Base-by-base conservation (phyloP, 2,797 vertebrate species). In the Oreortyx pictus region DNA sequence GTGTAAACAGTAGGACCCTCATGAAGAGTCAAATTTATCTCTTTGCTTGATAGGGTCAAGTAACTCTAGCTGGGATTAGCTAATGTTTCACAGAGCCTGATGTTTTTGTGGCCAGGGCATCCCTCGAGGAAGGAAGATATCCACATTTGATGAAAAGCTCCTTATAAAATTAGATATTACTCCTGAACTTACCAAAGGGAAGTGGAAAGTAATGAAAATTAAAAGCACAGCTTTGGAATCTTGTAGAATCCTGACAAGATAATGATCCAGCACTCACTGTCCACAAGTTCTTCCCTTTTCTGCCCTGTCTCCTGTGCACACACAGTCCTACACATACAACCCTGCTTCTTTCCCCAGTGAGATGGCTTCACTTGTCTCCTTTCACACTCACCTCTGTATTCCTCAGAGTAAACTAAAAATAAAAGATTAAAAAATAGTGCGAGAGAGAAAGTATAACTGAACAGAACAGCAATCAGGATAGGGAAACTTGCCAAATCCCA, bases 161-260 rank as follows among this genome's bases (percentile, higher is more conserved):
- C 93, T 97, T 96, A 96, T 97, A 97, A 97, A 97, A 97, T 97
- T 97, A 97, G 95, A 96, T 97, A 91, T 93, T 97, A 95, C 89
- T 97, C 96, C 95, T 92, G 49, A 95, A 89, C 86, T 95, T 96
- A 93, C 95, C 95, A 96, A 96, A 96, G 84, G 87, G 95, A 97
- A 97, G 96, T 86, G 84, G 95, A 95, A 96, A 96, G 96, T 96
- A 96, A 96, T 96, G 96, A 94, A 97, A 97, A 97, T 96, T 94
- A 94, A 93, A 96, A 96, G 82, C 93, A 67, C 89, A 76, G 83
- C 86, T 95, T 94, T 95, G 82, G 68, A 94, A 95, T 97, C 90
- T 93, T 94, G 86, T 82, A 96, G 96, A 97, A 94, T 93, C 61
- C 92, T 93, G 91, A 95, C 94, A 95, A 90, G 95, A 92, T 56